phyloP scores from a whole-genome alignment of 2,888 invertebrate genomes.

The Tiliacea citrago region DNA sequence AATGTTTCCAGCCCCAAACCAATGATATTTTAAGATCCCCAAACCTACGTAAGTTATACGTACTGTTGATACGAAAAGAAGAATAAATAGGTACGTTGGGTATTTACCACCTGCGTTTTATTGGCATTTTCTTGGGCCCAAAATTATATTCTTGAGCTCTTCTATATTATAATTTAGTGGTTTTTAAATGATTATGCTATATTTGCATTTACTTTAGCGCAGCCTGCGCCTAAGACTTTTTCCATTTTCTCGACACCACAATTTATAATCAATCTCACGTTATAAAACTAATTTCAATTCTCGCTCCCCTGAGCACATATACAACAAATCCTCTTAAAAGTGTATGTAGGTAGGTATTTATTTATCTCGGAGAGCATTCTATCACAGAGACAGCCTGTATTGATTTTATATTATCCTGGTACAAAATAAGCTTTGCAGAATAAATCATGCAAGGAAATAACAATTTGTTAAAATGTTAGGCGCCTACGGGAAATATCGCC shows the following conservation, averaged over 20 bases:
- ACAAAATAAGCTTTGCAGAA: constrained; percentile 60
- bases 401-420: constrained; percentile 64
- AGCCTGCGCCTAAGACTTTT: too few relatives aligned
- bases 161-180: too few relatives aligned
- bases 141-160: too few relatives aligned
- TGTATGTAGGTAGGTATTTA: constrained; percentile 25
- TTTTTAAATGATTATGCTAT: background rate
- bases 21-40: too few relatives aligned
- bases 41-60: too few relatives aligned
- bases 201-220: background rate
- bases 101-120: too few relatives aligned
- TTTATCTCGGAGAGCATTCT: constrained; percentile 20
- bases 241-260: constrained; percentile 18
- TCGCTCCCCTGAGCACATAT: constrained; percentile 5
- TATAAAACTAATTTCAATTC: constrained; percentile 27
- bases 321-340: constrained; percentile 22
- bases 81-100: background rate
- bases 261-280: constrained; percentile 31
- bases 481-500: constrained; percentile 54
- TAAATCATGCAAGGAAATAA: constrained; percentile 65
- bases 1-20: too few relatives aligned
- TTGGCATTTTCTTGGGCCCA: too few relatives aligned
- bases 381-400: constrained; percentile 51
- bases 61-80: background rate
- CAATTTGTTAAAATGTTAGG: constrained; percentile 66